Conservation (phyloP, 2,113 vertebrate species). For the Coturnix japonica region DNA sequence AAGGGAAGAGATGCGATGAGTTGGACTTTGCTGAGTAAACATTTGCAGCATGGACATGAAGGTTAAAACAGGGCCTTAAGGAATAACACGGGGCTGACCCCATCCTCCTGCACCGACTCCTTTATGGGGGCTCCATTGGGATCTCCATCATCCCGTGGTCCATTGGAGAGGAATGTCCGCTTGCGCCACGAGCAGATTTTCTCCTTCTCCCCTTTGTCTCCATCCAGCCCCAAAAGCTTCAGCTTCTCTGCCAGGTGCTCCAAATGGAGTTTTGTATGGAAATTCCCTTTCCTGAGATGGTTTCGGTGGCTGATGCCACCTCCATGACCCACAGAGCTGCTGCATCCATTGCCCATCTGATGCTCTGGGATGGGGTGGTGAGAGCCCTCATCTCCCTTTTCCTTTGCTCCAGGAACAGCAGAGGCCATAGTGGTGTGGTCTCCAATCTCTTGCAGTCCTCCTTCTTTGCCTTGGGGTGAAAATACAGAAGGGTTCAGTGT, state of each 20-base stretch:
- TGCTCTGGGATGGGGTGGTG: fast-evolving
- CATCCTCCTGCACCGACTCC: not conserved
- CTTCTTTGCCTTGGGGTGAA: not conserved
- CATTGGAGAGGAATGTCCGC: fast-evolving
- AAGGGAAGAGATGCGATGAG: not conserved
- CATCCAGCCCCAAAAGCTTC: not conserved
- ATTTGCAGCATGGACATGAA: fast-evolving
- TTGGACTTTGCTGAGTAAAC: too few species aligned
- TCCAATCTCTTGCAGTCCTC: not conserved
- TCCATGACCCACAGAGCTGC: too few species aligned
- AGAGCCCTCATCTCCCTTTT: not conserved
- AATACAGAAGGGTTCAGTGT: fast-evolving
- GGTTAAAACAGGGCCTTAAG: not conserved
- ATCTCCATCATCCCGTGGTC: not conserved
- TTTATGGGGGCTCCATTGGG: fast-evolving
- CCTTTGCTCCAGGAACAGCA: not conserved
- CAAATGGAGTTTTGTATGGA: not conserved
- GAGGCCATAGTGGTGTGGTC: not conserved
- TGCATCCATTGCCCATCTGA: not conserved
- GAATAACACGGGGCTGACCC: not conserved
- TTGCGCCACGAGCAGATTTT: not conserved
- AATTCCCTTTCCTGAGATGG: not conserved
- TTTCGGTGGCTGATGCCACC: not conserved
- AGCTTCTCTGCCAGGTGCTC: not conserved
- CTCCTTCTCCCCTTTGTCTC: not conserved